A percentile compares a stretch with the other conserved stretches of the same genome.
Evolutionary conservation across 2,797 vertebrate genomes (phyloP).

Genomic region (Enoplosus armatus): DNA sequence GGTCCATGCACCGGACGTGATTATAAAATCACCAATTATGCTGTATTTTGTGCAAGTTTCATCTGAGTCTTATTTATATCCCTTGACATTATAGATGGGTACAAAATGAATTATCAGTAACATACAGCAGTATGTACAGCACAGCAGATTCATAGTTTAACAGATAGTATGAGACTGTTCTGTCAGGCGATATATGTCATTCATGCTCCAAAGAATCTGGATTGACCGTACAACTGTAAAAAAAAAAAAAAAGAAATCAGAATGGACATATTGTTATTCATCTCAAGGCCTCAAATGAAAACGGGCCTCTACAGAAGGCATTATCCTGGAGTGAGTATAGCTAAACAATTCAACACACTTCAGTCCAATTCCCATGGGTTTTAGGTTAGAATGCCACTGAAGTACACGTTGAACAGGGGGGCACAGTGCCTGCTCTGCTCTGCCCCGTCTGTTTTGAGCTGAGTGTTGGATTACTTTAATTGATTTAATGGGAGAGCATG

Average conservation of each 20-base stretch:
- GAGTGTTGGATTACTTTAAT: constrained; percentile 85
- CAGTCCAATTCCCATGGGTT: constrained; percentile 76
- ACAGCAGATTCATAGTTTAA: not conserved
- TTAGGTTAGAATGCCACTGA: constrained; percentile 80
- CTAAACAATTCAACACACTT: constrained; percentile 78
- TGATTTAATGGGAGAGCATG: constrained; percentile 83
- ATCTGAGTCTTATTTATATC: not conserved
- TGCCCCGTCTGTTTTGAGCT: constrained; percentile 77
- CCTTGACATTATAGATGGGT: not conserved
- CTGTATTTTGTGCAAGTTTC: not conserved
- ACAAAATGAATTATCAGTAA: not conserved
- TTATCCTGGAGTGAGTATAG: constrained; percentile 72
- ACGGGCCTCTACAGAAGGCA: constrained; percentile 68
- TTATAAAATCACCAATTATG: not conserved
- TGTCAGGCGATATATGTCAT: constrained; percentile 4
- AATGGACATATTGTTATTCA: constrained; percentile 71
- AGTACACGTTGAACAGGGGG: constrained; percentile 76
- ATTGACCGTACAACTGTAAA: constrained; percentile 28
- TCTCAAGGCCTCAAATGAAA: constrained; percentile 66
- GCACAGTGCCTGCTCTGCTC: constrained; percentile 73
- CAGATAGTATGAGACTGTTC: not conserved
- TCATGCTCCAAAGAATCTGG: constrained; percentile 20
- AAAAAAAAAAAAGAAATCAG: constrained; percentile 42
- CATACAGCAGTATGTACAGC: not conserved
- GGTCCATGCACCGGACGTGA: not conserved